A percentile compares a stretch with the other conserved stretches of the same genome.
Evolutionary conservation across 1,140 invertebrate genomes (phyloP).

Genomic region (Zaprionus africanus): DNA sequence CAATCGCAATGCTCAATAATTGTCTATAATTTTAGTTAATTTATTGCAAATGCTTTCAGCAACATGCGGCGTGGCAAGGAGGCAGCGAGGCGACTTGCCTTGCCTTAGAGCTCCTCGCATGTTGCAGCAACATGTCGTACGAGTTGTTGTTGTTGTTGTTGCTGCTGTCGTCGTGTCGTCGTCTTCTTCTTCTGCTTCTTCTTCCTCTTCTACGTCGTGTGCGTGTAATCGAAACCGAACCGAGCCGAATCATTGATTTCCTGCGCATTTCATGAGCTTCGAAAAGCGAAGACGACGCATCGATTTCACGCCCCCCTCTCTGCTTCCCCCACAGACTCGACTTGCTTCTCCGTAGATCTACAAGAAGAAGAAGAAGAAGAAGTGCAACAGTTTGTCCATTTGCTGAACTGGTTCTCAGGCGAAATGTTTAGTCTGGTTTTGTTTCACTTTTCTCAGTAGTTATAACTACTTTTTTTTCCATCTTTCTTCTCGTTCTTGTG

Average conservation of each 20-base stretch:
- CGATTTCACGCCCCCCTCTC: constrained; percentile 66
- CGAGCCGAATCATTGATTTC: constrained; percentile 80
- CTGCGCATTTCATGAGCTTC: constrained; percentile 82
- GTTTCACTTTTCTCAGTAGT: constrained; percentile 74
- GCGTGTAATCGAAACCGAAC: constrained; percentile 79
- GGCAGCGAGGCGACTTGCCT: not conserved
- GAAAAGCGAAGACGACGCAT: constrained; percentile 74
- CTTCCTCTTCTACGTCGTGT: constrained; percentile 26
- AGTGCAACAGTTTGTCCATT: constrained; percentile 64
- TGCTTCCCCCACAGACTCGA: not conserved
- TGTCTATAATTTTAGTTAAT: constrained; percentile 82
- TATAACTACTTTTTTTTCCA: constrained; percentile 42
- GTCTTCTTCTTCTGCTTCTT: not conserved
- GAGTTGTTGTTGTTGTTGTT: constrained; percentile 53
- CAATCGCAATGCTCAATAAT: constrained; percentile 70
- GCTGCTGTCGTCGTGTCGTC: constrained; percentile 18
- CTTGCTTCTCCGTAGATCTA: constrained; percentile 21
- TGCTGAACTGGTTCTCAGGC: constrained; percentile 52
- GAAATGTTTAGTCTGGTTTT: constrained; percentile 81
- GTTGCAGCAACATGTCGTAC: constrained; percentile 71
- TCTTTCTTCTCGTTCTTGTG: constrained; percentile 46
- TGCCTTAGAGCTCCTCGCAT: constrained; percentile 39
- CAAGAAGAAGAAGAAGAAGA: not conserved
- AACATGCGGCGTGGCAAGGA: constrained; percentile 59
- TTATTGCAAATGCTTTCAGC: constrained; percentile 82